Evolutionary conservation across 2,797 vertebrate species (phyloP).

Genomic region (Bradypodion ventrale): DNA sequence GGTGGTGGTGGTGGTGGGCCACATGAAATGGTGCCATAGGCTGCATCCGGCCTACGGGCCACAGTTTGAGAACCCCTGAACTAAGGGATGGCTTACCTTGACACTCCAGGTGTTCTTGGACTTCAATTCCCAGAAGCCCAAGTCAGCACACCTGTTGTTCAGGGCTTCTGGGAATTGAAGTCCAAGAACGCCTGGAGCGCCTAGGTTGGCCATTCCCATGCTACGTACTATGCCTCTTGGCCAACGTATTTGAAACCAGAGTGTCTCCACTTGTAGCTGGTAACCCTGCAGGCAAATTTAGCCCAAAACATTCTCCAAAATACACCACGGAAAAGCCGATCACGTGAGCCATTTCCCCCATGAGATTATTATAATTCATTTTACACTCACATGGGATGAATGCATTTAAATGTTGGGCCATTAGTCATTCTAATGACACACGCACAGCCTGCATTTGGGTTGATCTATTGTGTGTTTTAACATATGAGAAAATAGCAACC

Average conservation of each 20-base stretch:
- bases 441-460: conserved; percentile 45
- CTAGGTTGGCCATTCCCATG: too few species aligned
- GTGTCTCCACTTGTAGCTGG: too few species aligned
- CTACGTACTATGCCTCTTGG: neutral
- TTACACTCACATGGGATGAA: conserved; percentile 64
- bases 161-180: too few species aligned
- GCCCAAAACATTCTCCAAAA: conserved; percentile 55
- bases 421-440: conserved; percentile 61
- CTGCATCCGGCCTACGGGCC: too few species aligned
- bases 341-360: conserved; percentile 53
- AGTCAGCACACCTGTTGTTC: too few species aligned
- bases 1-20: too few species aligned
- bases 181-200: too few species aligned
- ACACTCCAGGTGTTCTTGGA: too few species aligned
- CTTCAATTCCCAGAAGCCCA: too few species aligned
- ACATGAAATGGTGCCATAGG: too few species aligned
- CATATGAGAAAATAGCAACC: conserved; percentile 63
- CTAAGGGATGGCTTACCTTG: too few species aligned
- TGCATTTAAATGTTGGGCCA: conserved; percentile 68
- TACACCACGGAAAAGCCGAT: conserved; percentile 45
- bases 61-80: too few species aligned
- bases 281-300: conserved; percentile 42
- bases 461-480: conserved; percentile 66
- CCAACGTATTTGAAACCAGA: neutral
- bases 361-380: conserved; percentile 71